Evolutionary conservation across 2,888 invertebrate species (phyloP), one percentile per base, ranked within the genome.

Genomic region (Andrena flavipes): DNA sequence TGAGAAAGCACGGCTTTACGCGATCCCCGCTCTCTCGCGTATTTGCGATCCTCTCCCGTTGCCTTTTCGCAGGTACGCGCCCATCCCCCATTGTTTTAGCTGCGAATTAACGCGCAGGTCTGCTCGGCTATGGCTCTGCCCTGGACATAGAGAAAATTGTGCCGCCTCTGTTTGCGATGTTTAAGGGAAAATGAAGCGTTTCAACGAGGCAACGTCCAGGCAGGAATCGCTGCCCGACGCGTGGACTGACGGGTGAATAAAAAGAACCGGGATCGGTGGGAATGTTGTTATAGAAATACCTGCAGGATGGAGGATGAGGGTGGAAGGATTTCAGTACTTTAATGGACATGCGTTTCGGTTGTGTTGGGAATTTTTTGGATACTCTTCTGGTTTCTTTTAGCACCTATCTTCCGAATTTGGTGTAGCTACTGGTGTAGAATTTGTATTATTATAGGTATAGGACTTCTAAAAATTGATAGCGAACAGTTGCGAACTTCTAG

Each of bases 21-120:
- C 48, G 62, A 72, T 59, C 49, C 54, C 29, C 16, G 62, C 54
- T 23, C 56, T 54, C 67, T 54, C 67, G 20, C 72, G 67, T 80
- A 73, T 80, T 80, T 68, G 80, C 49, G 67, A 68, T 72, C 48
- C 67, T n/a, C 33, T 30, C 49, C 6, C 13, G 23, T 0, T 29
- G 42, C 56, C 63, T 64, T 69, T 64, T 79, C 80, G 33, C 54
- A 23, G 35, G 10, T 49, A 13, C 23, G n/a, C 10, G 26, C n/a
- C 23, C 23, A 13, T 67, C 56, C n/a, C n/a, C 23, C 72, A 63
- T 71, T 35, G 54, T 72, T 72, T 56, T 20, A 42, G 4, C 35
- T 1, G 8, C 23, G 35, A 80, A 79, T 80, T 72, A 79, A 72
- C 26, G 64, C 13, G 49, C 29, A 29, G 59, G 13, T 8, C 42